Percentiles rank a stretch among this genome's conserved stretches.
Conservation (phyloP, 2,113 vertebrate species). For the Gopherus evgoodei region DNA sequence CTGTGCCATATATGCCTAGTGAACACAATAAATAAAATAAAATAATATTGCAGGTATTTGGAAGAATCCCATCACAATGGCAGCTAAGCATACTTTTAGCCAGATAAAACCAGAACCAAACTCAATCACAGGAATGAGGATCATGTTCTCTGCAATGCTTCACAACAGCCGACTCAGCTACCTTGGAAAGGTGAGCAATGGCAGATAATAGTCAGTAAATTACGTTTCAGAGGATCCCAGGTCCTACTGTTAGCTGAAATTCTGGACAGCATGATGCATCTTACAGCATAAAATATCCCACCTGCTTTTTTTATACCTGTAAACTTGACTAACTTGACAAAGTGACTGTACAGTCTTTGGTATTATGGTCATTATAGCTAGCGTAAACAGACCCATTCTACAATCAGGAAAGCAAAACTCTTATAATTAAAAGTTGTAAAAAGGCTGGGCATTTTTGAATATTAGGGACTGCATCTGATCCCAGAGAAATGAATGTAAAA, state of each 20-base stretch:
- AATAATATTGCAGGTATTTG: neutral
- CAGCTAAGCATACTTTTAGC: neutral
- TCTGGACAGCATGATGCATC: constrained; percentile 25
- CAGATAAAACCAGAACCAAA: neutral
- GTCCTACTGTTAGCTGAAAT: constrained; percentile 10
- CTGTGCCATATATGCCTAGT: neutral
- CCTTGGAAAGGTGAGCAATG: constrained; percentile 16
- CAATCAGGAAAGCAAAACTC: neutral
- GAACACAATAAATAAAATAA: neutral
- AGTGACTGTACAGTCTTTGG: neutral
- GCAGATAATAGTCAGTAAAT: constrained; percentile 15
- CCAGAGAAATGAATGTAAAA: neutral
- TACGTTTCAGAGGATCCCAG: constrained; percentile 28
- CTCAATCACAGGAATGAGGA: neutral
- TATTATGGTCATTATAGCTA: too few species aligned
- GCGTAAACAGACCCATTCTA: neutral
- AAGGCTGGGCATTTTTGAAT: neutral
- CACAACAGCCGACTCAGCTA: neutral
- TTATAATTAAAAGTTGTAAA: neutral
- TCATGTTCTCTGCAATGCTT: neutral
- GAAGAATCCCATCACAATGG: neutral
- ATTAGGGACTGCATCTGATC: neutral
- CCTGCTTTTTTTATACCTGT: neutral
- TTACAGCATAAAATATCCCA: neutral
- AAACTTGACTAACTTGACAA: neutral